Percentiles rank a stretch among this genome's conserved stretches.
Conservation (phyloP, 1,140 invertebrate species). For the Camponotus pennsylvanicus region DNA sequence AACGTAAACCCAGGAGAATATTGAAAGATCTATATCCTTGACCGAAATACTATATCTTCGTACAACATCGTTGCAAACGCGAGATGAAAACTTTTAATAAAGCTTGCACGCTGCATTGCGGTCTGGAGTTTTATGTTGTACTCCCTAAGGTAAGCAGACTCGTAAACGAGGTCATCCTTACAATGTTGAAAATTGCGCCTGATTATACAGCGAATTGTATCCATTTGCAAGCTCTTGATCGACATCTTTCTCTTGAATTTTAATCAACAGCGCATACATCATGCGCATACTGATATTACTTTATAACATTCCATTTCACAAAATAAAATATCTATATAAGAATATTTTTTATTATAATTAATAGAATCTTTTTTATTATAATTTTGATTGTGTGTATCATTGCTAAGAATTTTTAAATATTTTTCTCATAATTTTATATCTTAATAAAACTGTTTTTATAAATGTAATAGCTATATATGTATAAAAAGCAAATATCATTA, state of each 20-base stretch:
- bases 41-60: background rate
- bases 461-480: background rate
- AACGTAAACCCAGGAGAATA: background rate
- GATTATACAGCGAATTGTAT: background rate
- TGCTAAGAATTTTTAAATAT: background rate
- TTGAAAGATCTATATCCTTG: constrained; percentile 15
- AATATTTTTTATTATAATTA: background rate
- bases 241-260: constrained; percentile 39
- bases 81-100: constrained; percentile 50
- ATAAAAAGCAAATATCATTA: no score
- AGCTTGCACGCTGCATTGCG: constrained; percentile 45
- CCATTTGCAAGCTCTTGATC: background rate
- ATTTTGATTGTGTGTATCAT: background rate
- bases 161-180: constrained; percentile 43
- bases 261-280: background rate
- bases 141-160: constrained; percentile 45
- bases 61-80: background rate
- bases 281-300: background rate
- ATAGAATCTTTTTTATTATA: background rate
- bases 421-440: background rate
- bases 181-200: constrained; percentile 46
- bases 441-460: background rate
- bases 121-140: constrained; percentile 45
- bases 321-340: background rate
- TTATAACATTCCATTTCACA: background rate